These are phyloP conservation scores for Candoia aspera DNA, from an alignment of 2,113 vertebrate species.

Conservation along the genomic window DNA sequence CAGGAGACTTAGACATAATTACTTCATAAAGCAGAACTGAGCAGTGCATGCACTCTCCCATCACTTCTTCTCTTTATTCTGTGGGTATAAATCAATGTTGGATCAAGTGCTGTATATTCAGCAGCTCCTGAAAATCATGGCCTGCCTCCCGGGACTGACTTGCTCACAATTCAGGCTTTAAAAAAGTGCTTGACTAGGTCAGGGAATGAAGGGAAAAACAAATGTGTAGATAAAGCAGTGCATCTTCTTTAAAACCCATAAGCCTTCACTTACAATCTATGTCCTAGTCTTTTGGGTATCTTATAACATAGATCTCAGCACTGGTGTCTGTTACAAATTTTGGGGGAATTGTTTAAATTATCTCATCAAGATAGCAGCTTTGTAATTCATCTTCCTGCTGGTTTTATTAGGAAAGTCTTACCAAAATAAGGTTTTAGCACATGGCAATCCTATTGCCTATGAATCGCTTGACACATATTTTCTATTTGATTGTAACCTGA, in stretches of 20 bases:
- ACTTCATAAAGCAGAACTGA: background rate
- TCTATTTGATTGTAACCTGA: background rate
- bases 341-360: background rate
- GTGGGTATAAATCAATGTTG: background rate
- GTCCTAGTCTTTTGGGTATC: background rate
- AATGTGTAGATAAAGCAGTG: background rate
- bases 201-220: background rate
- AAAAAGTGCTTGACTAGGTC: background rate
- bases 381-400: background rate
- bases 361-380: background rate
- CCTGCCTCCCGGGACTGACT: background rate
- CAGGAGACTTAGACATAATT: background rate
- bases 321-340: accelerated
- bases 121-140: background rate
- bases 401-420: accelerated
- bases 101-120: background rate
- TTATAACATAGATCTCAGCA: no score
- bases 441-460: background rate
- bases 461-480: background rate
- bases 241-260: background rate
- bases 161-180: background rate
- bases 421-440: accelerated
- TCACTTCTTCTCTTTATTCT: background rate
- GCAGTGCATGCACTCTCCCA: background rate
- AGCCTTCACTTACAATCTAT: background rate